Base-by-base conservation (phyloP, 1,140 invertebrate genomes). In the Rhagoletis pomonella region DNA sequence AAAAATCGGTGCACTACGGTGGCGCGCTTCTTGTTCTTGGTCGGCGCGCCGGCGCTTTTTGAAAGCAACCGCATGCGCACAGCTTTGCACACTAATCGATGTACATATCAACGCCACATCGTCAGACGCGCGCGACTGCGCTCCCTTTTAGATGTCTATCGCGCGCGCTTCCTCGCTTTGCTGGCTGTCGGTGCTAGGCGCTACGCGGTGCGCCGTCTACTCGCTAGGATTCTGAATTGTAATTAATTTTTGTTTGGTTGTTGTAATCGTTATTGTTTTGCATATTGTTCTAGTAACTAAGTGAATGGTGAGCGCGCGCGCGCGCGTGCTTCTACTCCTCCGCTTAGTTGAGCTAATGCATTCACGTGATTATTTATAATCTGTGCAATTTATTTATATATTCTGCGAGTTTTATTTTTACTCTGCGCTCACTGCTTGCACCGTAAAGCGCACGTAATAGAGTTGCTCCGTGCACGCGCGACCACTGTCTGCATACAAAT, bases 361-460 rank as follows among this genome's bases (percentile, higher is more conserved):
- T 0, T 73, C 19, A 50, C 19, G 67, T 60, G 86, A 87, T 91
- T 91, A 91, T 91, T 91, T 91, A 91, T 91, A 91, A 91, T 91
- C 91, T 90, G 90, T 58, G 50, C 73, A 81, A 81, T 81, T 81
- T 77, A 77, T 77, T 77, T 81, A 81, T 81, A 19, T 81, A 55
- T 29, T 5, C 17, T 14, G 14, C 55, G 73, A 6, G 44, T 90
- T 91, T 91, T 91, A 89, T 91, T 44, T 60, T 60, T 58, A 29
- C n/a, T 59, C 10, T 62, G 67, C 59, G 10, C 17, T n/a, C 84
- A 29, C 29, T 29, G 29, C 29, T 29, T 44, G 60, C 59, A 81
- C n/a, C 44, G 69, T 44, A 17, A 4, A n/a, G 47, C 47, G 44
- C 47, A 81, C 60, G 84, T 64, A 62, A 86, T 47, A 86, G 10